phyloP scores from a whole-genome alignment of 2,113 vertebrate species.

The Sinocyclocheilus anophthalmus region DNA sequence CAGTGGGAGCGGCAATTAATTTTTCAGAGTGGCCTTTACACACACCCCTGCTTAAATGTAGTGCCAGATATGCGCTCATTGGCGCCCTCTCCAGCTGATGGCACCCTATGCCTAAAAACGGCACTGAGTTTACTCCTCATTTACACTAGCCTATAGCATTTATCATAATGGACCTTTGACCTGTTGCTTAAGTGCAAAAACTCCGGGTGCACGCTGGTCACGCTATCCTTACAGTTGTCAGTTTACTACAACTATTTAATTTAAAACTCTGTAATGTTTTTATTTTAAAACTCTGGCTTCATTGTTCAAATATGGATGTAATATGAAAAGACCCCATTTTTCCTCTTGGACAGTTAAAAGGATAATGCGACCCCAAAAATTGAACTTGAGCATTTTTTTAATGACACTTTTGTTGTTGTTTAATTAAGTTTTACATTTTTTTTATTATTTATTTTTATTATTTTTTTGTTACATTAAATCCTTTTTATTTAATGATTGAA shows the following conservation, averaged over 20 bases:
- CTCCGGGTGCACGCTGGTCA: slow-evolving; percentile 4
- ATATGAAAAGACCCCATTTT: background rate
- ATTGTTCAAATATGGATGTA: background rate
- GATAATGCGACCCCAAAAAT: background rate
- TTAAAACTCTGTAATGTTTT: background rate
- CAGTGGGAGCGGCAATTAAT: too few relatives aligned
- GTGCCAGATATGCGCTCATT: too few relatives aligned
- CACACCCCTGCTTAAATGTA: too few relatives aligned
- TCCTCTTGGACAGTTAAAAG: too few relatives aligned
- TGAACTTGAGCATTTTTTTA: background rate
- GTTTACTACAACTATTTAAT: background rate
- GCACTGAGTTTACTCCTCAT: background rate
- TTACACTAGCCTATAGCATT: background rate
- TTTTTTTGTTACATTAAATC: too few relatives aligned
- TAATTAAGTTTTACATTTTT: background rate
- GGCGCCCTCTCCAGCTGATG: too few relatives aligned
- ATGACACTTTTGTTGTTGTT: background rate
- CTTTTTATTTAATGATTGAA: background rate
- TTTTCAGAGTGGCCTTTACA: too few relatives aligned
- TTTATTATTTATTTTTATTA: too few relatives aligned
- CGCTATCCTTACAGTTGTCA: background rate
- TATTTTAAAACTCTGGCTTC: slow-evolving; percentile 19
- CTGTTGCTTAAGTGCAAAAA: background rate
- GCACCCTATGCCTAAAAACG: too few relatives aligned
- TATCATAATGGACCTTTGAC: slow-evolving; percentile 18